phyloP scores from a whole-genome alignment of 2,888 invertebrate genomes.

The Cyclophora punctaria region DNA sequence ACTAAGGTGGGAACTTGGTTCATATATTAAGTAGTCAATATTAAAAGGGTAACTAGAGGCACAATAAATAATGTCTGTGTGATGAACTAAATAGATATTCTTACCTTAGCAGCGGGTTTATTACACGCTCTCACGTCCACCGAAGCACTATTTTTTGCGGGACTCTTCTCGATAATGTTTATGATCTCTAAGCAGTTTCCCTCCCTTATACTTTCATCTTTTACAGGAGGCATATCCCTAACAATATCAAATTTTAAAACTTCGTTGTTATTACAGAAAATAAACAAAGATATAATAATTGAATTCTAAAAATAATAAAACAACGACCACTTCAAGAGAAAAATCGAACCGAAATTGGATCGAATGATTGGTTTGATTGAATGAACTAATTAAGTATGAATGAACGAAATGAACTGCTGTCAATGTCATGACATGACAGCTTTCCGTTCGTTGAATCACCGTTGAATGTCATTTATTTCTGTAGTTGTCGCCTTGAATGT shows the following conservation, averaged over 20 bases:
- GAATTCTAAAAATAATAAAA: slow-evolving; percentile 9
- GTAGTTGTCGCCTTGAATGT: too few relatives aligned
- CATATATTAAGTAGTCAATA: too few relatives aligned
- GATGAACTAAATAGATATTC: slow-evolving; percentile 11
- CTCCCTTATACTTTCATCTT: slow-evolving; percentile 67
- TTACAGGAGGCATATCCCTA: slow-evolving; percentile 71
- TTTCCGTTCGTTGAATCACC: too few relatives aligned
- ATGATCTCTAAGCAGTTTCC: slow-evolving; percentile 65
- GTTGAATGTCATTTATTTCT: too few relatives aligned
- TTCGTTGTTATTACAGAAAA: slow-evolving; percentile 6
- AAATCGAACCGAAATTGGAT: slow-evolving; percentile 30
- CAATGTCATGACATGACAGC: too few relatives aligned
- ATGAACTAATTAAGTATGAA: too few relatives aligned
- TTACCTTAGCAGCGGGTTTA: slow-evolving; percentile 80
- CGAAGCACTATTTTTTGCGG: slow-evolving; percentile 62
- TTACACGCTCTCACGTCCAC: slow-evolving; percentile 81
- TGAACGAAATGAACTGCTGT: too few relatives aligned
- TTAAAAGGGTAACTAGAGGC: too few relatives aligned
- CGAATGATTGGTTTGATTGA: slow-evolving; percentile 8
- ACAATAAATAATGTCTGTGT: not conserved
- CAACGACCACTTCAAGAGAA: slow-evolving; percentile 21
- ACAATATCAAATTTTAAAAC: slow-evolving; percentile 5
- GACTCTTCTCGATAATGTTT: slow-evolving; percentile 65
- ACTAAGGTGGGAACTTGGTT: too few relatives aligned
- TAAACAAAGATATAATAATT: not conserved